A percentile compares a stretch with the other conserved stretches of the same genome.
These are phyloP conservation scores for Choreutis nemorana DNA, from an alignment of 2,888 invertebrate genomes.

Conservation along the genomic window DNA sequence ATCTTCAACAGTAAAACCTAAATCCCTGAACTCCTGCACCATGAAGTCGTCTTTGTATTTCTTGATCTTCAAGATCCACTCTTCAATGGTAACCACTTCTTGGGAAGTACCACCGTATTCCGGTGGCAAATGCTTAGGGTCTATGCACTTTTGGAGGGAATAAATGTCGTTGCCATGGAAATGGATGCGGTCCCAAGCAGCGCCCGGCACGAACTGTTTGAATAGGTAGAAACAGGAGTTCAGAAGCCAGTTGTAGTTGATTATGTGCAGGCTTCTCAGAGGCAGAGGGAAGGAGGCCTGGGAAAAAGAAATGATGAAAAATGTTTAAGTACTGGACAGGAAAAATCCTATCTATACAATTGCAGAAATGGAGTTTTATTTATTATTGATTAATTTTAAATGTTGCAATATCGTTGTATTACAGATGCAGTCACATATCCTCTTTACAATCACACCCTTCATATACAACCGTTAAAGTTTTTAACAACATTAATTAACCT, in stretches of 20 bases:
- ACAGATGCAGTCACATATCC: too few relatives aligned
- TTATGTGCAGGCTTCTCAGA: slow-evolving; percentile 76
- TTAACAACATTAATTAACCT: too few relatives aligned
- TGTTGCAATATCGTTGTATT: too few relatives aligned
- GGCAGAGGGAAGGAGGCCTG: slow-evolving; percentile 77
- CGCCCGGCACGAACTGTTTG: slow-evolving; percentile 75
- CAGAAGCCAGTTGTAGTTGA: slow-evolving; percentile 82
- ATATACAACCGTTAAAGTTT: too few relatives aligned
- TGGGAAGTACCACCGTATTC: slow-evolving; percentile 55
- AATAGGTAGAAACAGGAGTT: slow-evolving; percentile 78
- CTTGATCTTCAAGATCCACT: slow-evolving; percentile 67
- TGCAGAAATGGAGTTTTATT: too few relatives aligned
- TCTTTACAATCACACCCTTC: too few relatives aligned
- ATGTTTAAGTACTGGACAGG: neutral
- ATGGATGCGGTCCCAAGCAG: slow-evolving; percentile 64
- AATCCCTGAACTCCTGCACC: slow-evolving; percentile 66
- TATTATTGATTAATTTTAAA: too few relatives aligned
- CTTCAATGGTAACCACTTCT: slow-evolving; percentile 67
- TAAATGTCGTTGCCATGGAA: slow-evolving; percentile 46
- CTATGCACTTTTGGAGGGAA: slow-evolving; percentile 42
- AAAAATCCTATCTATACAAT: too few relatives aligned
- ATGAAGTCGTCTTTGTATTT: slow-evolving; percentile 60
- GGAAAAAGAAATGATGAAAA: slow-evolving; percentile 10
- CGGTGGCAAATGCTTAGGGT: slow-evolving; percentile 38
- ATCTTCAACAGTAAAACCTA: slow-evolving; percentile 59